phyloP scores from a whole-genome alignment of 2,797 vertebrate genomes.

The Sebastes itinus region DNA sequence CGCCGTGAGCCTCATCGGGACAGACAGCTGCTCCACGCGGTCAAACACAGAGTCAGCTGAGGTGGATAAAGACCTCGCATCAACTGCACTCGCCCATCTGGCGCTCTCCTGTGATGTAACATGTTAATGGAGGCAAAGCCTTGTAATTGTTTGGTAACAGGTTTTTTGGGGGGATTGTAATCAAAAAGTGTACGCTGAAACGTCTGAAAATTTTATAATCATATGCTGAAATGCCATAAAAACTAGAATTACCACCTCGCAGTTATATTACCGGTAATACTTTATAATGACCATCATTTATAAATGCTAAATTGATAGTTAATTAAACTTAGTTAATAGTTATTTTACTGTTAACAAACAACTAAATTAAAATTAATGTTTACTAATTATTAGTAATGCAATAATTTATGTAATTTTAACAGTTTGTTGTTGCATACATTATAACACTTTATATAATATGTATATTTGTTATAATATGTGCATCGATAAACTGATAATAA shows the following conservation, averaged over 20 bases:
- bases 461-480: too few species aligned
- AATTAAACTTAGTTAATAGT: too few species aligned
- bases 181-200: background rate
- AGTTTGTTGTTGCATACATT: too few species aligned
- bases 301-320: too few species aligned
- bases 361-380: too few species aligned
- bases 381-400: too few species aligned
- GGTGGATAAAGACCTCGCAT: conserved; percentile 47
- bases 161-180: background rate
- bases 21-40: conserved; percentile 38
- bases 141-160: background rate
- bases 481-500: fast-evolving
- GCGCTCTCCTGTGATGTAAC: conserved; percentile 42
- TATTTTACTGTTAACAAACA: too few species aligned
- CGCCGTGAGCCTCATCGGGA: conserved; percentile 9
- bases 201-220: fast-evolving
- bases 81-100: conserved; percentile 42
- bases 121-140: conserved; percentile 7
- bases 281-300: too few species aligned
- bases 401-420: fast-evolving
- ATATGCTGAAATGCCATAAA: too few species aligned
- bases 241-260: too few species aligned
- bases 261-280: too few species aligned
- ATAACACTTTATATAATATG: too few species aligned
- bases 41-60: conserved; percentile 28